Evolutionary conservation across 2,113 vertebrate genomes (phyloP), one percentile per base, ranked within the genome.

Genomic region (Aleadryas rufinucha): DNA sequence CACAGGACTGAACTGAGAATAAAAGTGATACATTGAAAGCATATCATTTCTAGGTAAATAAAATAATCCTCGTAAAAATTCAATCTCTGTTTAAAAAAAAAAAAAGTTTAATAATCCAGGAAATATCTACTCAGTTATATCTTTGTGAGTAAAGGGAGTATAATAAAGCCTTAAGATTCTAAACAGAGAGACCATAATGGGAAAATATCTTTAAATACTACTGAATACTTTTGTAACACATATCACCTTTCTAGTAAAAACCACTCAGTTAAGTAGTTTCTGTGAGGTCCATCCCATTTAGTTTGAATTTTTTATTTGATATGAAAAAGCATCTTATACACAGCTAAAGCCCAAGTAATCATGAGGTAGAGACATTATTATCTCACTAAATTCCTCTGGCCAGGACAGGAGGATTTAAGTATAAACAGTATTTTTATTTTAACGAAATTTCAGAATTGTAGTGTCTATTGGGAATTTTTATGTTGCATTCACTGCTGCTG

Each of bases 11-110:
- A 65, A 77, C 78, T 77, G 44, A 71, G 80, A 97, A 92, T 77
- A 54, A 76, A 65, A 84, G 52, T 61, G 57, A 49, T 87, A 44
- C 35, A 30, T 39, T 81, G n/a, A 41, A 93, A 61, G 45, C 41
- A 84, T 72, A 84, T 22, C 39, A 97, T 95, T 93, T 93, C 52
- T 70, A 92, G 19, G 44, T 80, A 20, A 84, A 82, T 95, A 91
- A 89, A 97, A 94, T 92, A 95, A 93, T 74, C 23, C 63, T 30
- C 92, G 76, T 75, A 95, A 95, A 96, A 92, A 74, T 74, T n/a
- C 18, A 66, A 37, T 57, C 22, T 24, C 26, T 47, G 8, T 81
- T n/a, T n/a, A 6, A 53, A 66, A 44, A 37, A 31, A 26, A 10
- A 60, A 93, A 70, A 47, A 19, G 69, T 95, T 93, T 59, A 64